Conservation (phyloP, 2,888 invertebrate genomes). For the Rapana venosa region DNA sequence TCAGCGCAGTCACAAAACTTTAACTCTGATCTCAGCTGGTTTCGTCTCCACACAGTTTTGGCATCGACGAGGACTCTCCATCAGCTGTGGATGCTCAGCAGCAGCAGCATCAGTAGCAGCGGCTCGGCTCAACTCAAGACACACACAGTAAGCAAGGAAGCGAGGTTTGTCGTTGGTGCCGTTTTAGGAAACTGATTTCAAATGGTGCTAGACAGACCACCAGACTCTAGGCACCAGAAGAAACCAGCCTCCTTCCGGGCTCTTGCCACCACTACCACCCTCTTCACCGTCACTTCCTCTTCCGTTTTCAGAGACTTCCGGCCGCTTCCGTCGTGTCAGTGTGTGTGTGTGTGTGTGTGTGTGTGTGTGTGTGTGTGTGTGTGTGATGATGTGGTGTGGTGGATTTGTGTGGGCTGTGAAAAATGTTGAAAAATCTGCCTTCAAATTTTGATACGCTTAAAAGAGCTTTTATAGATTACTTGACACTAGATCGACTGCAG, state of each 20-base stretch:
- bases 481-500: too few species aligned
- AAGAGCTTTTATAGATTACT: too few species aligned
- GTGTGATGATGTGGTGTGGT: too few species aligned
- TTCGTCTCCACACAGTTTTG: too few species aligned
- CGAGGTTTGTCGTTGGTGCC: not conserved
- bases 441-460: too few species aligned
- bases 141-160: not conserved
- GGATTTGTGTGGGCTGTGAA: too few species aligned
- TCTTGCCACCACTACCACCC: conserved; percentile 4
- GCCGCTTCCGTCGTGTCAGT: too few species aligned
- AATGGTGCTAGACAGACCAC: conserved; percentile 19
- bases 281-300: not conserved
- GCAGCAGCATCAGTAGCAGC: not conserved
- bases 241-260: conserved; percentile 20
- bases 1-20: not conserved
- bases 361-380: too few species aligned
- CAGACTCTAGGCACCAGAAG: conserved; percentile 24
- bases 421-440: too few species aligned
- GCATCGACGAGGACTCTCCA: too few species aligned
- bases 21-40: not conserved
- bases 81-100: not conserved
- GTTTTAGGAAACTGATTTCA: conserved; percentile 20
- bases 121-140: not conserved
- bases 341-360: too few species aligned
- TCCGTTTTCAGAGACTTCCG: too few species aligned